Evolutionary conservation across 2,113 vertebrate species (phyloP).

Genomic region (Platysternon megacephalum): DNA sequence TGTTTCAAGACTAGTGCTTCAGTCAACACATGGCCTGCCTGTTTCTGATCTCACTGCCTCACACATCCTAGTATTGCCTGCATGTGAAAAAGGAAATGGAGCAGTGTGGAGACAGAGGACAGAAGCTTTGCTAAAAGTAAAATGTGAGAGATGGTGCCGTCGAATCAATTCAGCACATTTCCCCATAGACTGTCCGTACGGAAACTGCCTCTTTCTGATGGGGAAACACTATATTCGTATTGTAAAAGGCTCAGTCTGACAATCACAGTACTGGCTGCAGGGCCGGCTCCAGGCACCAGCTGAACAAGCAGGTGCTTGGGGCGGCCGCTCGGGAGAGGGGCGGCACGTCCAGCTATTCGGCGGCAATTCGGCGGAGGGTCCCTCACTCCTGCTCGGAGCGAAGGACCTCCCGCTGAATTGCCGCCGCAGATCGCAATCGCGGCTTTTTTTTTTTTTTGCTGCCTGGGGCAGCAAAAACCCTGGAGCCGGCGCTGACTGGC

Average conservation of each 20-base stretch:
- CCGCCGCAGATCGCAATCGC: too few relatives aligned
- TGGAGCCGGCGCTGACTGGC: too few relatives aligned
- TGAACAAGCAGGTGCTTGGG: too few relatives aligned
- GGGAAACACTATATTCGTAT: background rate
- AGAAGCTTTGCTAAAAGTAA: background rate
- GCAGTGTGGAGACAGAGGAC: accelerated
- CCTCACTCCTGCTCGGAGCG: too few relatives aligned
- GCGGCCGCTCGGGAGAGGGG: too few relatives aligned
- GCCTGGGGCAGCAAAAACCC: too few relatives aligned
- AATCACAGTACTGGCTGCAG: background rate
- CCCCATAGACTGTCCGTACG: background rate
- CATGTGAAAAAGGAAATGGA: background rate
- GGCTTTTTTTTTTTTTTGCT: too few relatives aligned
- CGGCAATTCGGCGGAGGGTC: too few relatives aligned
- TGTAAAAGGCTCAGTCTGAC: background rate
- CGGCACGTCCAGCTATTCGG: too few relatives aligned
- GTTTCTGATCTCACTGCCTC: background rate
- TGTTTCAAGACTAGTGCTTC: background rate
- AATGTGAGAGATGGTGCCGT: background rate
- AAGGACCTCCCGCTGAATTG: too few relatives aligned
- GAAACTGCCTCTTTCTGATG: background rate
- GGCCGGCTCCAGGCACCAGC: too few relatives aligned
- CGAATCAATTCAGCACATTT: background rate
- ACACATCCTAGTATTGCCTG: background rate
- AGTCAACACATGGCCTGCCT: background rate